A percentile compares a stretch with the other conserved stretches of the same genome.
phyloP scores from a whole-genome alignment of 35 echinoderm and acorn worm genomes.

The Acanthaster planci region DNA sequence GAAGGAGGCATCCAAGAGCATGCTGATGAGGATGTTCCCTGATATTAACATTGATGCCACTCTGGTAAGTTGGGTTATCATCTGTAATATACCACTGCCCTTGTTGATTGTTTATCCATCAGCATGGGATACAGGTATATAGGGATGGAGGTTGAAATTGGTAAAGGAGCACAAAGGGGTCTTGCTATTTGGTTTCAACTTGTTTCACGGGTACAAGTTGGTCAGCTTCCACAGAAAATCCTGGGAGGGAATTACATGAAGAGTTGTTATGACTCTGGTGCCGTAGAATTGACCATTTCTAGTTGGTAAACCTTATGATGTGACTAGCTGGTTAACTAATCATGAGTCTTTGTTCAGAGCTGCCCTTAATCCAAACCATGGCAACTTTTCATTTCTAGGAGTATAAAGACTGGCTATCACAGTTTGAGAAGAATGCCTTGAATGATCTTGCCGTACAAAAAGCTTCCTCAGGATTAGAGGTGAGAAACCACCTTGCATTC shows the following conservation, averaged over 20 bases:
- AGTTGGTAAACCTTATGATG: background rate
- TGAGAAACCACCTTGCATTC: too few species aligned
- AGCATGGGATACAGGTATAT: too few species aligned
- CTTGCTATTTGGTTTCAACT: too few species aligned
- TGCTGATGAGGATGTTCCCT: constrained; percentile 71
- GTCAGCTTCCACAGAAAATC: too few species aligned
- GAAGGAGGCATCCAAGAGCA: constrained; percentile 49
- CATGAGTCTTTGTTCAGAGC: background rate
- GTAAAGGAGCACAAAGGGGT: too few species aligned
- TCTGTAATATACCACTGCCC: too few species aligned
- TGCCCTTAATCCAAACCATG: background rate
- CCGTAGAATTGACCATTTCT: too few species aligned
- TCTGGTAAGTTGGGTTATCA: constrained; percentile 55
- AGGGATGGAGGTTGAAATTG: too few species aligned
- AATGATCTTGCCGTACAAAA: constrained; percentile 47
- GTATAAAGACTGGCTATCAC: constrained; percentile 68
- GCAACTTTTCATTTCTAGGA: constrained; percentile 37
- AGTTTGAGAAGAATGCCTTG: constrained; percentile 73
- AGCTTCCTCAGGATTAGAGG: constrained; percentile 53
- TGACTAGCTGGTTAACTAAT: background rate
- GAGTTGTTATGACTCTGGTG: too few species aligned
- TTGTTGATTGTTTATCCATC: too few species aligned
- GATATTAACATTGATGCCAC: constrained; percentile 34
- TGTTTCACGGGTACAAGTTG: too few species aligned
- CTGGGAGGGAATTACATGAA: too few species aligned